phyloP scores from a whole-genome alignment of 2,113 vertebrate genomes.

The Coreoperca whiteheadi region DNA sequence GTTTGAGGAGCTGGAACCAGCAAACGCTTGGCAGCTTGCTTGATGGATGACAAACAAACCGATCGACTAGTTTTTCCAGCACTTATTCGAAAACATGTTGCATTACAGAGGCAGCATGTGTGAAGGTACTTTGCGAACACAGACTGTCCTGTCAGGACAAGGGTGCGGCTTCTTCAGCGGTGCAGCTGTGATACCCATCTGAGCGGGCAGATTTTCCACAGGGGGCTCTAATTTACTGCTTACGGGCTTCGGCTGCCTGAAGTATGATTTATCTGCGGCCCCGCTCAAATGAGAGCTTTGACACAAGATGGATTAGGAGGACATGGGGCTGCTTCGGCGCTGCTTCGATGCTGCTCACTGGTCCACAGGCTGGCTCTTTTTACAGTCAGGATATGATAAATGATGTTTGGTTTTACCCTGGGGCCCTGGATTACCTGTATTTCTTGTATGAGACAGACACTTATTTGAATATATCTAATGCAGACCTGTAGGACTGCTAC shows the following conservation, averaged over 20 bases:
- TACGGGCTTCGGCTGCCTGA: conserved; percentile 81
- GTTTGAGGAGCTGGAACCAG: not conserved
- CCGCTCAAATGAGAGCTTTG: conserved; percentile 76
- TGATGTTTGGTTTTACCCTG: conserved; percentile 46
- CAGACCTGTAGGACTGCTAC: conserved; percentile 27
- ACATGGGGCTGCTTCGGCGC: no score
- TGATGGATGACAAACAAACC: not conserved
- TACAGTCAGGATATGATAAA: conserved; percentile 52
- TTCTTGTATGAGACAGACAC: conserved; percentile 14
- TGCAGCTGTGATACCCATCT: conserved; percentile 79
- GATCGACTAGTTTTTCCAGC: not conserved
- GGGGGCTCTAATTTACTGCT: conserved; percentile 84
- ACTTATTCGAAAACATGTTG: not conserved
- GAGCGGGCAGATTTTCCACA: conserved; percentile 75
- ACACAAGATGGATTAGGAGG: conserved; percentile 79
- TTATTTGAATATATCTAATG: conserved; percentile 28
- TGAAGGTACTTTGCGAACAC: not conserved
- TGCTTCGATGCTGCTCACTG: conserved; percentile 54
- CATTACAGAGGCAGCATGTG: conserved; percentile 5
- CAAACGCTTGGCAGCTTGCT: not conserved
- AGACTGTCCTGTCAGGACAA: conserved; percentile 30
- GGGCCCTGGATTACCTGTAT: conserved; percentile 19
- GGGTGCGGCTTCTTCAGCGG: conserved; percentile 44
- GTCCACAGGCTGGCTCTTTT: conserved; percentile 45
- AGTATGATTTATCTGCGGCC: conserved; percentile 85